Percentiles rank a stretch among this genome's conserved stretches.
phyloP scores from a whole-genome alignment of 2,888 invertebrate genomes.

The Oligia strigilis region DNA sequence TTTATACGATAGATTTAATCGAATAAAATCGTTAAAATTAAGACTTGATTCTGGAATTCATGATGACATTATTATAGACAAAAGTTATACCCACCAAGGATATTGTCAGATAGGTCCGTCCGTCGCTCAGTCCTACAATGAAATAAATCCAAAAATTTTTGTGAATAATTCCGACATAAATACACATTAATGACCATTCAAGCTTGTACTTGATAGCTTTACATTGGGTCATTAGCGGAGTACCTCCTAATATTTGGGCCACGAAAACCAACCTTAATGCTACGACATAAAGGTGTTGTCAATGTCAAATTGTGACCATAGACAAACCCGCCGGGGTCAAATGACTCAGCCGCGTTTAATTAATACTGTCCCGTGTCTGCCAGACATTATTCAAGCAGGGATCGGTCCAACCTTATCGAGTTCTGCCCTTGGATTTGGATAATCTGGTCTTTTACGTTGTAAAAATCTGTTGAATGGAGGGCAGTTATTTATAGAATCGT shows the following conservation, averaged over 20 bases:
- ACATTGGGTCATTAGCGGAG: conserved; percentile 37
- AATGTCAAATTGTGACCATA: conserved; percentile 30
- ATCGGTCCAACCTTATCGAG: conserved; percentile 66
- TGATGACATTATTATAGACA: not conserved
- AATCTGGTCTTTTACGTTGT: conserved; percentile 35
- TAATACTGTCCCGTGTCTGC: conserved; percentile 69
- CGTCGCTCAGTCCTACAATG: conserved; percentile 7
- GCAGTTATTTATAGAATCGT: conserved; percentile 26
- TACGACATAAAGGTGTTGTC: conserved; percentile 13
- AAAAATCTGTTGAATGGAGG: conserved; percentile 41
- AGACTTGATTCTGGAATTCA: not conserved
- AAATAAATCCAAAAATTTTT: conserved; percentile 34
- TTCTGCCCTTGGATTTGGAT: conserved; percentile 53
- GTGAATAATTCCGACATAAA: conserved; percentile 42
- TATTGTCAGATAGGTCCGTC: conserved; percentile 8
- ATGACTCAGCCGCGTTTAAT: conserved; percentile 64
- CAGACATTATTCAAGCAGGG: conserved; percentile 70
- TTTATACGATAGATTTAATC: too few relatives aligned
- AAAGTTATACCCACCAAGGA: not conserved
- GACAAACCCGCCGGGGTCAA: conserved; percentile 56
- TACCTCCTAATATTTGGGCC: not conserved
- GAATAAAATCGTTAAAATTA: not conserved
- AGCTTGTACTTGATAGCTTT: conserved; percentile 52
- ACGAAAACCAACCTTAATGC: conserved; percentile 17
- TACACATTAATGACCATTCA: conserved; percentile 48